Base-by-base conservation (phyloP, 1,140 invertebrate genomes). In the Lethocerus indicus region DNA sequence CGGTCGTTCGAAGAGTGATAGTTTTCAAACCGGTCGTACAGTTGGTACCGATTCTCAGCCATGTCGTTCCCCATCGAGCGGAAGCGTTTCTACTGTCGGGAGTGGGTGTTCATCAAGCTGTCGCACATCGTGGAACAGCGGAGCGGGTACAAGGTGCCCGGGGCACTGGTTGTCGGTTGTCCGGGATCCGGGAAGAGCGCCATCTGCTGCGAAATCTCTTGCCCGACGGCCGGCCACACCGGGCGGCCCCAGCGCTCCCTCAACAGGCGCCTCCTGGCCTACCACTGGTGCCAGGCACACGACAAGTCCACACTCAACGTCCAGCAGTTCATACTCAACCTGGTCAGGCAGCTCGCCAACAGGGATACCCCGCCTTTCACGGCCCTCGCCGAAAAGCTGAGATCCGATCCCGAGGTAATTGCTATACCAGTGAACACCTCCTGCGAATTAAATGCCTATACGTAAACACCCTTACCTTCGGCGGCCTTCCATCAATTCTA, bases 91-190 rank as follows among this genome's bases (percentile, higher is more conserved):
- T 53, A 37, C 41, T 48, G 47, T 37, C 75, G 92, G 14, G 90
- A 95, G 66, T 96, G 91, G 92, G 87, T 86, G 1, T 91, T 95
- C 57, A 82, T 86, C 61, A 95, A 95, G 65, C 72, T 96, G n/a
- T 79, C 80, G 2, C 82, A 93, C 56, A 91, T 86, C 54, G 61
- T 96, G 54, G 89, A 94, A 57, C 82, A 87, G 60, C 64, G 83
- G 41, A 79, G 81, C n/a, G n/a, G n/a, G n/a, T n/a, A n/a, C 42
- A 82, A 82, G 59, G 79, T 77, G 1, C 85, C 83, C 59, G 89
- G 88, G 0, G 81, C 84, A 1, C 66, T 92, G 13, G 74, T 91
- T 43, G 71, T 92, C 45, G 88, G 87, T 3, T 85, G 87, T 2
- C 80, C 88, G 0, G 92, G 91, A 20, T 88, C 87, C 56, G 91